Base-by-base conservation (phyloP, 2,113 vertebrate genomes). In the Syngnathoides biaculeatus region DNA sequence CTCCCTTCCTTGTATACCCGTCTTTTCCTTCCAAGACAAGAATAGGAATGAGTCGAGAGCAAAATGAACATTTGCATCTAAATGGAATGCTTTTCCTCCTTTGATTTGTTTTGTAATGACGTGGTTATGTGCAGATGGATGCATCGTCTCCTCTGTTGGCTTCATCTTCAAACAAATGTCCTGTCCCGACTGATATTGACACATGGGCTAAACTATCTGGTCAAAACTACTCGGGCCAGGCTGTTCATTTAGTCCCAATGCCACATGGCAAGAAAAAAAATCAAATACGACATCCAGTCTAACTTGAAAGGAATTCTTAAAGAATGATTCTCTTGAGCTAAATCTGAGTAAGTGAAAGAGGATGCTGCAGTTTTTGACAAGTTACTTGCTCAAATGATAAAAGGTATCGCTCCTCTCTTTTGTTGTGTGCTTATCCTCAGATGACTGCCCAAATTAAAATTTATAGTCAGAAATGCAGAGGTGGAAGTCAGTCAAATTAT, bases 51-150 rank as follows among this genome's bases (percentile, higher is more conserved):
- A 61, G 52, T 52, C 59, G 8, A 6, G 74, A 67, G 55, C 78
- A 56, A 81, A 68, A 82, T 85, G 70, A 69, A 64, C 76, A 91
- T 90, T 90, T 90, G 88, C 87, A 91, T 90, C 84, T 88, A 89
- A 90, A 91, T 90, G 85, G 85, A 78, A 85, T 82, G 78, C 71
- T 89, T 79, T 79, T 73, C 79, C 73, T 73, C 68, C 67, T 50
- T 75, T 74, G 9, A 70, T 88, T 81, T 75, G 67, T 68, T 45
- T 19, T 52, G 83, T 87, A 84, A 89, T 86, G 83, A 79, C 70
- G 84, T 79, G 70, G 66, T 84, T 78, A 79, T 67, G 75, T 78
- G 80, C 38, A 39, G 73, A 70, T 70, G 5, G 67, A 74, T 64
- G 52, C 59, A 8, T 35, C 64, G 35, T 20, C 42, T 35, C 66